Evolutionary conservation across 2,888 invertebrate genomes (phyloP).

Genomic region (Antitype chi): DNA sequence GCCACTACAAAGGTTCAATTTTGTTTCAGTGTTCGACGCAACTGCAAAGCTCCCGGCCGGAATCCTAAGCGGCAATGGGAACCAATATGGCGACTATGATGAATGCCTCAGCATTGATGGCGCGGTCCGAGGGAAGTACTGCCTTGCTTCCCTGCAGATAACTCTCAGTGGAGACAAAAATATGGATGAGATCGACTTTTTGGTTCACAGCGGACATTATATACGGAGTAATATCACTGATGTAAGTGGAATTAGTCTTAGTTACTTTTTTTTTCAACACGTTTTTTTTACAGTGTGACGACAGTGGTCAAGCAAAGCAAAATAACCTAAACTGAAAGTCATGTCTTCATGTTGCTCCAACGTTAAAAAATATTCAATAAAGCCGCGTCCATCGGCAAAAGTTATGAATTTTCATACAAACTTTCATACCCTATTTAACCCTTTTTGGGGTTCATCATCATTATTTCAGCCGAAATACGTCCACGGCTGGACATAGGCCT

Average conservation of each 20-base stretch:
- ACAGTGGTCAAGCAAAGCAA: neutral
- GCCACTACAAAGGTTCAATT: neutral
- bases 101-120: conserved; percentile 91
- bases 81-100: conserved; percentile 93
- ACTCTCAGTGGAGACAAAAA: conserved; percentile 75
- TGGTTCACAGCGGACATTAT: conserved; percentile 89
- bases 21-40: conserved; percentile 93
- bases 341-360: neutral
- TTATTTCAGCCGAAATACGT: too few relatives aligned
- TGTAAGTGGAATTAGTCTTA: conserved; percentile 79
- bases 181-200: conserved; percentile 79
- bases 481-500: too few relatives aligned
- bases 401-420: neutral
- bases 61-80: conserved; percentile 92
- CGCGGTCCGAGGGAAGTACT: conserved; percentile 92
- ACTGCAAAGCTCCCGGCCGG: conserved; percentile 93
- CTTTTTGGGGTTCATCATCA: neutral
- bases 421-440: neutral
- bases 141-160: conserved; percentile 91
- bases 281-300: neutral
- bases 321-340: neutral
- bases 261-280: neutral
- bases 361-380: neutral
- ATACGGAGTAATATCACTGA: conserved; percentile 89
- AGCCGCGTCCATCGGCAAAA: neutral